Evolutionary conservation across 1,140 invertebrate genomes (phyloP).

Genomic region (Lasioglossum albipes): DNA sequence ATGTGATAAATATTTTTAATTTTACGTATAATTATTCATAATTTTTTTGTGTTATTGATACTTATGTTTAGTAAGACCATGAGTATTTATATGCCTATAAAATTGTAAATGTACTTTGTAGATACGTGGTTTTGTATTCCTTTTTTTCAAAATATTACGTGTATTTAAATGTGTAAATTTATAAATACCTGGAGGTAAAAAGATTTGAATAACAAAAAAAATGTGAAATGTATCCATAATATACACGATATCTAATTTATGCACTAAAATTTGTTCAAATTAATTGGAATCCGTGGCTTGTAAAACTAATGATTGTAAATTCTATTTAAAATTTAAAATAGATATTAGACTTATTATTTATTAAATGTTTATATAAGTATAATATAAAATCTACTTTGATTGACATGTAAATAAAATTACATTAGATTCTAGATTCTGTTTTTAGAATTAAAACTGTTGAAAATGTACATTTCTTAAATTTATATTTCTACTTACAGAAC

Average conservation of each 20-base stretch:
- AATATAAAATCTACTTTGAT: slow-evolving; percentile 7
- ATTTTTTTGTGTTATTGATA: not conserved
- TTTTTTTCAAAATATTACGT: not conserved
- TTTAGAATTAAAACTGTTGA: slow-evolving; percentile 12
- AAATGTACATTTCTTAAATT: slow-evolving; percentile 9
- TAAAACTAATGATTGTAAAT: not conserved
- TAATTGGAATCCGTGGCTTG: not conserved
- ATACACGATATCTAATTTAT: not conserved
- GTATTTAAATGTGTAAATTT: not conserved
- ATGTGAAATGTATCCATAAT: not conserved
- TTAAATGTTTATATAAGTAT: not conserved
- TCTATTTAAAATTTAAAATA: not conserved
- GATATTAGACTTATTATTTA: slow-evolving; percentile 1
- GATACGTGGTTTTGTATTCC: not conserved
- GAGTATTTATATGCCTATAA: not conserved
- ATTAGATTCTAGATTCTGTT: not conserved
- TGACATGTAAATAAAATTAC: not conserved
- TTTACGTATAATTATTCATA: not conserved
- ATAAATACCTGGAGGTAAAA: not conserved
- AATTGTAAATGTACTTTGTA: not conserved
- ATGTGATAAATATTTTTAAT: slow-evolving; percentile 5
- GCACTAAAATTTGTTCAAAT: not conserved
- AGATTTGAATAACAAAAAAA: not conserved
- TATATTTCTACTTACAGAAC: not conserved
- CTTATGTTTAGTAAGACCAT: not conserved